Base-by-base conservation (phyloP, 2,113 vertebrate genomes). In the Lasiurus borealis region DNA sequence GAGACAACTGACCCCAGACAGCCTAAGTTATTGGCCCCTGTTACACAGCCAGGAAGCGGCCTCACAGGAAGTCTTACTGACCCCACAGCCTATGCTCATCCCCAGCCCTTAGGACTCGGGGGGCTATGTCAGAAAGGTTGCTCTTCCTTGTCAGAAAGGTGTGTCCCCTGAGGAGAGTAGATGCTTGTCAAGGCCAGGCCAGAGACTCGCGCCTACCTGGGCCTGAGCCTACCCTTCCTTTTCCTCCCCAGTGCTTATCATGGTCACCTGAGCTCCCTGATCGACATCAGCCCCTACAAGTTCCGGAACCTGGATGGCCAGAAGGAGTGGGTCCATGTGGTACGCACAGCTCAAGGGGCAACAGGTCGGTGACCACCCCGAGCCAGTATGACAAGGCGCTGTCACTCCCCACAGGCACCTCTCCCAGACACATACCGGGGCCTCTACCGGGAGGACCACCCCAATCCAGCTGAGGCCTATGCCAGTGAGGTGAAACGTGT, bases 321-420 rank as follows among this genome's bases (percentile, higher is more conserved):
- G 98, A 99, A 99, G 98, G 99, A 99, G 93, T 99, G 99, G 99
- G 99, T 99, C 98, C 99, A 99, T 0, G 99, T 99, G 99, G 99
- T 99, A 98, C 78, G 99, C 98, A 98, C 72, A 12, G 52, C 94
- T 40, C 52, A 29, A 15, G 7, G 10, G 46, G 77, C 77, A 52
- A 13, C 50, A 93, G 87, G 82, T 83, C 1, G n/a, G 84, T 84
- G 54, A 50, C 71, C 4, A 1, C 21, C 10, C 81, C 7, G 2
- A 71, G 36, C 89, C 44, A 0, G 3, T n/a, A 11, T 96, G 95
- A 97, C 91, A 12, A 0, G 2, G 73, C 0, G 0, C 88, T 85
- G 48, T 93, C 84, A 13, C 48, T 89, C 85, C 94, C 86, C 52
- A 6, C 44, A 99, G 99, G 99, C 98, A 68, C 99, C 99, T 68